These are phyloP conservation scores for Caenorhabditis sinica DNA, from an alignment of 2,888 invertebrate species.

Conservation along the genomic window DNA sequence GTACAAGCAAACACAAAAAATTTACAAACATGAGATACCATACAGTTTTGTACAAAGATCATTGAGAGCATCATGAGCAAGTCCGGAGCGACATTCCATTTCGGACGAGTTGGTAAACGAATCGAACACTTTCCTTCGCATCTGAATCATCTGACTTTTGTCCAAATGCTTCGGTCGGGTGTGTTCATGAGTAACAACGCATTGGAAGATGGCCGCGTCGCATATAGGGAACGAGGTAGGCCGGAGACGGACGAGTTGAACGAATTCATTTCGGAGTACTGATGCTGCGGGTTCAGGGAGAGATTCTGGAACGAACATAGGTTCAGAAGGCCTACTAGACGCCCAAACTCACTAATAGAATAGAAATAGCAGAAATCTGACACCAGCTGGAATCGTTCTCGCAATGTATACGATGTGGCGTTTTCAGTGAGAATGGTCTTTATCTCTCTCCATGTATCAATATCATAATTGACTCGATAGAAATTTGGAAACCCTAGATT, in stretches of 20 bases:
- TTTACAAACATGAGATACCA: conserved; percentile 70
- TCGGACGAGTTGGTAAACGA: conserved; percentile 66
- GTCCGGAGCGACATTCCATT: conserved; percentile 68
- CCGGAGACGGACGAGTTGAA: conserved; percentile 65
- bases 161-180: conserved; percentile 52
- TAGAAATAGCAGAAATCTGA: conserved; percentile 74
- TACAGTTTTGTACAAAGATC: conserved; percentile 70
- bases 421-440: conserved; percentile 63
- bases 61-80: conserved; percentile 70
- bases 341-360: conserved; percentile 60
- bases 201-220: conserved; percentile 66
- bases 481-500: conserved; percentile 69
- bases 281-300: conserved; percentile 69
- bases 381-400: conserved; percentile 70
- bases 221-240: conserved; percentile 67
- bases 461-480: conserved; percentile 73
- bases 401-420: conserved; percentile 67
- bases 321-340: background rate
- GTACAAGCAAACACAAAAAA: background rate
- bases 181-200: conserved; percentile 61
- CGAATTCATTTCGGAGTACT: conserved; percentile 68
- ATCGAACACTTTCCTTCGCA: conserved; percentile 66
- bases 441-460: conserved; percentile 70
- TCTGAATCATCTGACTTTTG: conserved; percentile 47
- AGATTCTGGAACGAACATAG: conserved; percentile 58